These are phyloP conservation scores for Eupithecia centaureata DNA, from an alignment of 2,888 invertebrate genomes.

Conservation along the genomic window DNA sequence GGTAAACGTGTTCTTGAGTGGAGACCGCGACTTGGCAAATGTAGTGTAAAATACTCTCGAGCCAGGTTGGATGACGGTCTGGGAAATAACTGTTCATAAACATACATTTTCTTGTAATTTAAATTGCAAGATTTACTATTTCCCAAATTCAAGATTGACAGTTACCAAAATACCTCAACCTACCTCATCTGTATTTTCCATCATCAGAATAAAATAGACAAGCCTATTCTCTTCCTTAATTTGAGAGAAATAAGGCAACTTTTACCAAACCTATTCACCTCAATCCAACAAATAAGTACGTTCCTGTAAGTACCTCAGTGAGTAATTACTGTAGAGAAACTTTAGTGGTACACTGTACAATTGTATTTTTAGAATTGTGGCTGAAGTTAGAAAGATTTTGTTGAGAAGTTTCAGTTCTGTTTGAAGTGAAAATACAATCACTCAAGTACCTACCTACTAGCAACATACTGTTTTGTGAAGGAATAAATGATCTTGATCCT, in stretches of 20 bases:
- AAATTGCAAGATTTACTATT: no score
- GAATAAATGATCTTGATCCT: background rate
- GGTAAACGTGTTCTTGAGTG: no score
- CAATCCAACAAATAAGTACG: conserved; percentile 4
- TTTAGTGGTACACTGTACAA: conserved; percentile 10
- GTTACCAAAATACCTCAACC: no score
- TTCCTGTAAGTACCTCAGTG: background rate
- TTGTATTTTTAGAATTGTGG: conserved; percentile 16
- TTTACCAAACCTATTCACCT: background rate
- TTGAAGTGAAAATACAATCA: conserved; percentile 6
- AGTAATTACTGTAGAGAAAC: conserved; percentile 17
- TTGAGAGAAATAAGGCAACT: background rate
- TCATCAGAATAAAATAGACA: no score
- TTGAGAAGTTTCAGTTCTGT: background rate
- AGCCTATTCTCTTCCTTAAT: background rate
- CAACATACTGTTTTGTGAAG: background rate
- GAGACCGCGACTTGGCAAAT: no score
- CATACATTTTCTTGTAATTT: no score
- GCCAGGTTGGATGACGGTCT: no score
- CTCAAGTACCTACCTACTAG: background rate
- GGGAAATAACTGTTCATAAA: no score
- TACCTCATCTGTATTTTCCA: no score
- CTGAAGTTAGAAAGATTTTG: conserved; percentile 5
- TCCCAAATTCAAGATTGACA: no score
- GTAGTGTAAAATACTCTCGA: no score